These are phyloP conservation scores for Imbricaverruca yamaguchii DNA, from an alignment of 2,888 invertebrate species.

Conservation along the genomic window DNA sequence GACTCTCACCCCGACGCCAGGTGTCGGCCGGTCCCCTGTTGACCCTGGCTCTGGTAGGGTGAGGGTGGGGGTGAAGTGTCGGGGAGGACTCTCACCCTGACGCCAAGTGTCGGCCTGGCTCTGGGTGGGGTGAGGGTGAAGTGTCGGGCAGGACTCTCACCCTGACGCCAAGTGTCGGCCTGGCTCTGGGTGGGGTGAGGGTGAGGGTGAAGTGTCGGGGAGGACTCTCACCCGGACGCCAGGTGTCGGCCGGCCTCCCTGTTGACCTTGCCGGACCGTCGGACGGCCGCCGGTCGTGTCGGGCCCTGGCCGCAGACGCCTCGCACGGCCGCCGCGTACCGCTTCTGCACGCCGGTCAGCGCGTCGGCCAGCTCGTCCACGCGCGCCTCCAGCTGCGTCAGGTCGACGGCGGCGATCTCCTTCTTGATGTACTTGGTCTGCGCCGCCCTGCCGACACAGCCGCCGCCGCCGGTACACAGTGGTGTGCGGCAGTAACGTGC, in stretches of 20 bases:
- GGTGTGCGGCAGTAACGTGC: too few species aligned
- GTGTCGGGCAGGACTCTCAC: too few species aligned
- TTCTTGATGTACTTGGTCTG: slow-evolving; percentile 23
- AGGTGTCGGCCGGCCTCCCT: background rate
- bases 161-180: too few species aligned
- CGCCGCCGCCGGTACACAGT: too few species aligned
- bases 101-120: too few species aligned
- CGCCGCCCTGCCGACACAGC: background rate
- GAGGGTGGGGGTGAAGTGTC: too few species aligned
- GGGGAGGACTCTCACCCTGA: too few species aligned
- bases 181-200: too few species aligned
- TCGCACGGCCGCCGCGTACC: background rate
- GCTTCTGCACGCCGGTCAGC: background rate
- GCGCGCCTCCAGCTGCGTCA: background rate
- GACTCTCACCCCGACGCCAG: too few species aligned
- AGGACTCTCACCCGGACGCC: background rate
- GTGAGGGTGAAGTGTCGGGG: background rate
- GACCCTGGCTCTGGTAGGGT: too few species aligned
- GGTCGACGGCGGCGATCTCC: slow-evolving; percentile 6
- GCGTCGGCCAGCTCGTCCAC: background rate
- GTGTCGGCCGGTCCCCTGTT: too few species aligned
- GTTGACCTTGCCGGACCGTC: background rate
- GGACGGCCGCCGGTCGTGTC: background rate
- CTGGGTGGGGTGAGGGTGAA: too few species aligned
- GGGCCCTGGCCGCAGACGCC: background rate